Percentiles rank a stretch among this genome's conserved stretches.
phyloP scores from a whole-genome alignment of 2,113 vertebrate species.

The Gymnobelideus leadbeateri region DNA sequence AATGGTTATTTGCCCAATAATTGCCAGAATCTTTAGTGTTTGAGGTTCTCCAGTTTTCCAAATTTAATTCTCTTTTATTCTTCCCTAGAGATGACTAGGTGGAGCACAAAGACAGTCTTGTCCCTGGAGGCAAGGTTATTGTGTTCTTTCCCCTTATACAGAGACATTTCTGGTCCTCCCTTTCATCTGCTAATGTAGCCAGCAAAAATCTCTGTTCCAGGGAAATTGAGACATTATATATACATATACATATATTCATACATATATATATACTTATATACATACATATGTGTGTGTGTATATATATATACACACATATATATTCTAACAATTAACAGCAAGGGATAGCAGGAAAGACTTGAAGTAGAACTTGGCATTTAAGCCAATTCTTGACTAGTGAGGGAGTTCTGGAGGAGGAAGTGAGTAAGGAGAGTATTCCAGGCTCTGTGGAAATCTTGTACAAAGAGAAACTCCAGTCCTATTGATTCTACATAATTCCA shows the following conservation, averaged over 20 bases:
- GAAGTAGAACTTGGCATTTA: too few relatives aligned
- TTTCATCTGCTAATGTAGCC: not conserved
- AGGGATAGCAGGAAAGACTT: not conserved
- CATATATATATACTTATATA: too few relatives aligned
- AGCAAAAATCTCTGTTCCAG: too few relatives aligned
- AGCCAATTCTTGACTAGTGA: too few relatives aligned
- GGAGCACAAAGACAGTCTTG: not conserved
- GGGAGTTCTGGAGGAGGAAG: not conserved
- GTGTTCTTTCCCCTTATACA: not conserved
- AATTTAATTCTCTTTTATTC: not conserved
- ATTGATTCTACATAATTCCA: not conserved
- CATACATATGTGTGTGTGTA: too few relatives aligned
- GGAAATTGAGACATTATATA: too few relatives aligned
- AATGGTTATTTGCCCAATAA: not conserved
- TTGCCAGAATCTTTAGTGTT: not conserved
- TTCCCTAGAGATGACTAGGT: not conserved
- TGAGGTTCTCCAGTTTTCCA: not conserved
- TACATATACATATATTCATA: too few relatives aligned
- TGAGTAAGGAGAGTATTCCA: not conserved
- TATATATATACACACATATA: too few relatives aligned
- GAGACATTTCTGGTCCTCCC: not conserved
- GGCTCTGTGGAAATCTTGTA: not conserved
- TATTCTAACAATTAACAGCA: not conserved
- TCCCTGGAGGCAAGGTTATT: not conserved
- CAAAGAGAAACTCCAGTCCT: not conserved